A percentile compares a stretch with the other conserved stretches of the same genome.
Conservation (phyloP, 2,888 invertebrate genomes). For the Neoascia interrupta region DNA sequence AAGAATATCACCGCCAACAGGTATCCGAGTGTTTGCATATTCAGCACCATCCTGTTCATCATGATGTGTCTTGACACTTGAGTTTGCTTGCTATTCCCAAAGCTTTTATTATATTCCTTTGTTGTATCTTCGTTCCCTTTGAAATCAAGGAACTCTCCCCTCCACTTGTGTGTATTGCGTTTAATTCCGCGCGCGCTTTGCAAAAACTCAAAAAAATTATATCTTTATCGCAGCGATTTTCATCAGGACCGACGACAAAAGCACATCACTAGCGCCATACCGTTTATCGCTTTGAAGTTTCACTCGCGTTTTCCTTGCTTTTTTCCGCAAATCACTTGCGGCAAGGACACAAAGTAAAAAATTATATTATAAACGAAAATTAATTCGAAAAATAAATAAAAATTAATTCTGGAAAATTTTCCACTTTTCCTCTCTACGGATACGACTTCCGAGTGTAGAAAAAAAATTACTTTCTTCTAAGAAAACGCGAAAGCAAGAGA, state of each 20-base stretch:
- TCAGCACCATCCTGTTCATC: constrained; percentile 25
- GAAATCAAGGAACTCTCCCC: neutral
- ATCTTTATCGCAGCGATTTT: constrained; percentile 7
- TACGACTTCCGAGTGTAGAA: neutral
- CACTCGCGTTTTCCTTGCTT: neutral
- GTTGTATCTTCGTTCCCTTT: neutral
- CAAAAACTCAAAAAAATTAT: constrained; percentile 1
- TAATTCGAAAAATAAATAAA: constrained; percentile 51
- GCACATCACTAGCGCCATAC: constrained; percentile 25
- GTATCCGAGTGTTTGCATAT: constrained; percentile 44
- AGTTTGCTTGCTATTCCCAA: constrained; percentile 1
- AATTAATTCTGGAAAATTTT: constrained; percentile 26
- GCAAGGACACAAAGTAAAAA: neutral
- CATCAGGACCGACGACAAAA: constrained; percentile 15
- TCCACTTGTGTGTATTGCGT: no score
- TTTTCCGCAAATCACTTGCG: neutral
- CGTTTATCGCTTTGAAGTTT: neutral
- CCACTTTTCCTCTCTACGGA: constrained; percentile 13
- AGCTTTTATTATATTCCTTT: neutral
- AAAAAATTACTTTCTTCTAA: constrained; percentile 25
- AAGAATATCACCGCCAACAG: constrained; percentile 37
- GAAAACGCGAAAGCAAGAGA: constrained; percentile 3
- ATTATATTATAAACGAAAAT: constrained; percentile 16
- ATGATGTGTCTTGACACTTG: neutral
- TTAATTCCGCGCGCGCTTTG: neutral